phyloP scores from a whole-genome alignment of 2,888 invertebrate genomes.

The Seira sanloemensis region DNA sequence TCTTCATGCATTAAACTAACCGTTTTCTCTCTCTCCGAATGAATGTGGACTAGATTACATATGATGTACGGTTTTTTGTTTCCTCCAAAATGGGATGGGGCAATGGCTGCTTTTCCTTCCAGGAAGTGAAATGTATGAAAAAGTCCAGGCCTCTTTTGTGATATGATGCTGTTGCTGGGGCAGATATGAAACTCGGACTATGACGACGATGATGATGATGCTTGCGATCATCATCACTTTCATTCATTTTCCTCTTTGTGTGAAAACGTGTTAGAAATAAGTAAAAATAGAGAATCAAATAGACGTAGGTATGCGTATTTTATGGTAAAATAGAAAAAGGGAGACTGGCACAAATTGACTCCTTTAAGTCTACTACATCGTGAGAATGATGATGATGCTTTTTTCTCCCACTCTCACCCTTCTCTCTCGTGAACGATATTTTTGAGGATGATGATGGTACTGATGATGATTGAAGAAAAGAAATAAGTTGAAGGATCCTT shows the following conservation, averaged over 20 bases:
- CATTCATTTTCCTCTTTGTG: not conserved
- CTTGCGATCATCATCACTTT: not conserved
- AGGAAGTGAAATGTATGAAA: no score
- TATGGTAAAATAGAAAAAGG: not conserved
- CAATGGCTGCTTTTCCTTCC: not conserved
- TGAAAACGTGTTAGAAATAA: not conserved
- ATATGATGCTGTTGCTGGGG: not conserved
- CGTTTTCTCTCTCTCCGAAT: not conserved
- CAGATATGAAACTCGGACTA: not conserved
- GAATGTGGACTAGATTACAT: not conserved
- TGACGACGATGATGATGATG: not conserved
- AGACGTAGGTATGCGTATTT: not conserved
- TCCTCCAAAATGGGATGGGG: not conserved
- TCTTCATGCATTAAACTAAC: not conserved
- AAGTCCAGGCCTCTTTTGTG: not conserved
- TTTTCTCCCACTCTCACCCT: conserved; percentile 5
- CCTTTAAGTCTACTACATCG: conserved; percentile 28
- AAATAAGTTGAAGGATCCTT: conserved; percentile 48
- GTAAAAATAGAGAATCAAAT: not conserved
- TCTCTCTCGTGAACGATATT: not conserved
- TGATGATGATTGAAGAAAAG: conserved; percentile 6
- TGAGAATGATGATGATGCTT: conserved; percentile 22
- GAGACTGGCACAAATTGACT: conserved; percentile 43
- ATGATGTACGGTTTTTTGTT: not conserved
- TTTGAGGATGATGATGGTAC: conserved; percentile 18